These are phyloP conservation scores for Thymelicus acteon DNA, from an alignment of 2,888 invertebrate species.

Conservation along the genomic window DNA sequence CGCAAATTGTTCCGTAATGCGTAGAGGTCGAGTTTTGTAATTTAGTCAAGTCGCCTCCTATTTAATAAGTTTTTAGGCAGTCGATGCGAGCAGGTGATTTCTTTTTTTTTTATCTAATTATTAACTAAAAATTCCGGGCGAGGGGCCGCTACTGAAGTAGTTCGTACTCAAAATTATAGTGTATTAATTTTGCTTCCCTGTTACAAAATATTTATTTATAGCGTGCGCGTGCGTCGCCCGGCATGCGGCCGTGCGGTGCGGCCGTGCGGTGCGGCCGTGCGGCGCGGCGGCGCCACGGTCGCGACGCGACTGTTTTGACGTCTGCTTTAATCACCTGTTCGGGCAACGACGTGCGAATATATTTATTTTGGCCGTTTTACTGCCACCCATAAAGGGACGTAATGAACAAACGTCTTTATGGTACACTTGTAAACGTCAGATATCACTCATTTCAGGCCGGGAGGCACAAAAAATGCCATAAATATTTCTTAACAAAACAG, in stretches of 20 bases:
- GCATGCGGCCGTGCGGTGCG: slow-evolving; percentile 39
- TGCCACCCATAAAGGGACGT: slow-evolving; percentile 68
- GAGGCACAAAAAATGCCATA: slow-evolving; percentile 74
- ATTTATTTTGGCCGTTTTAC: slow-evolving; percentile 67
- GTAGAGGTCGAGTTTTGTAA: slow-evolving; percentile 81
- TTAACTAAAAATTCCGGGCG: slow-evolving; percentile 61
- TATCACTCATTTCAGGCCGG: slow-evolving; percentile 73
- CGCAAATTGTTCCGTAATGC: slow-evolving; percentile 80
- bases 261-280: slow-evolving; percentile 39
- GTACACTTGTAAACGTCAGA: slow-evolving; percentile 79
- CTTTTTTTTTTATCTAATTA: slow-evolving; percentile 58
- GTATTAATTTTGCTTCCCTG: slow-evolving; percentile 74
- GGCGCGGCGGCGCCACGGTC: slow-evolving; percentile 36
- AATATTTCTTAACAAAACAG: slow-evolving; percentile 80
- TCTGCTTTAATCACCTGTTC: slow-evolving; percentile 59
- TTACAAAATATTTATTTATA: slow-evolving; percentile 74
- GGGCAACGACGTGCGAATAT: slow-evolving; percentile 70
- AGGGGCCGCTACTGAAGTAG: slow-evolving; percentile 80
- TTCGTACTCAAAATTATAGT: slow-evolving; percentile 81
- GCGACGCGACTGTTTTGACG: slow-evolving; percentile 51
- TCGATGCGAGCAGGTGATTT: slow-evolving; percentile 74
- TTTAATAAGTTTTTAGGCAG: slow-evolving; percentile 79
- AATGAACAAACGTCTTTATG: slow-evolving; percentile 81
- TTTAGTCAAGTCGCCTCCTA: slow-evolving; percentile 83
- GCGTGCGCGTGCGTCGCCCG: slow-evolving; percentile 62